phyloP scores from a whole-genome alignment of 2,113 vertebrate species.

The Chaetura pelagica region DNA sequence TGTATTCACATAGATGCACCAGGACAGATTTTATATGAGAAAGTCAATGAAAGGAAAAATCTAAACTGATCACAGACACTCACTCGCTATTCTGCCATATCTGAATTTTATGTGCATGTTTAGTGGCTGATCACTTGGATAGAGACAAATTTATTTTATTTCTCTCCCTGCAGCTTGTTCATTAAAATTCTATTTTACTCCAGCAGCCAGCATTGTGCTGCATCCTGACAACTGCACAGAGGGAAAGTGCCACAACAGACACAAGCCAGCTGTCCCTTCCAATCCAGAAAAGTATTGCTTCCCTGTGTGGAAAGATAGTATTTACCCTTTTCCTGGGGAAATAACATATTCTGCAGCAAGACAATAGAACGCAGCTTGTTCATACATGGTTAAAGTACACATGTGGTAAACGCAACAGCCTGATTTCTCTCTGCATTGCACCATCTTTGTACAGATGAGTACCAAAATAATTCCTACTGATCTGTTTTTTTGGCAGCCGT shows the following conservation, averaged over 20 bases:
- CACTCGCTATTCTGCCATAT: not conserved
- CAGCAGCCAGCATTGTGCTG: conserved; percentile 29
- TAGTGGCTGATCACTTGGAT: conserved; percentile 16
- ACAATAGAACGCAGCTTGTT: not conserved
- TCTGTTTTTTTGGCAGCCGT: not conserved
- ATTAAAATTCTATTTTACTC: conserved; percentile 63
- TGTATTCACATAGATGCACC: not conserved
- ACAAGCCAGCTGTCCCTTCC: conserved; percentile 49
- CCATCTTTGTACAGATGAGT: not conserved
- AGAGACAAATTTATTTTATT: conserved; percentile 45
- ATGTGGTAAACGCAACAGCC: not conserved
- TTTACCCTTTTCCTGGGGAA: conserved; percentile 35
- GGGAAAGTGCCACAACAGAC: conserved; percentile 27
- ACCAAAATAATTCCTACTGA: not conserved
- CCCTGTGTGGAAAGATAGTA: not conserved
- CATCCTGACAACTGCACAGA: not conserved
- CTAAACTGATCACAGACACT: not conserved
- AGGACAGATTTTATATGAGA: not conserved
- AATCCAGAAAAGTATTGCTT: conserved; percentile 35
- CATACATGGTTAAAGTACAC: not conserved
- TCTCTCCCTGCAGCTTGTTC: conserved; percentile 48
- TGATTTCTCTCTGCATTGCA: conserved; percentile 2
- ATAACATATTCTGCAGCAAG: conserved; percentile 1
- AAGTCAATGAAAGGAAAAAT: conserved; percentile 18
- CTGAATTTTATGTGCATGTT: conserved; percentile 35